A percentile compares a stretch with the other conserved stretches of the same genome.
Evolutionary conservation across 2,888 invertebrate species (phyloP).

Genomic region (Tuberolachnus salignus): DNA sequence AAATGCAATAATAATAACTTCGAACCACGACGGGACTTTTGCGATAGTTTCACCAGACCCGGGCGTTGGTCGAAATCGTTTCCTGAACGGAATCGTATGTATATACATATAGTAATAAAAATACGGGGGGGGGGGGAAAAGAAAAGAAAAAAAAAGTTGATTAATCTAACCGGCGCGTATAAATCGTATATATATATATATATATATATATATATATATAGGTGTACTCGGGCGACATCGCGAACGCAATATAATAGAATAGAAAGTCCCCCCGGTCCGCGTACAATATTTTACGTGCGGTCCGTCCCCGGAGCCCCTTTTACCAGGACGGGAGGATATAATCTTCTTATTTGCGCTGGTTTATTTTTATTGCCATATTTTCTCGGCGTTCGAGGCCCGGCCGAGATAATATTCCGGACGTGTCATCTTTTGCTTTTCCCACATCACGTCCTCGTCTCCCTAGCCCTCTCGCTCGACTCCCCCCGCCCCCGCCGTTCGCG

Average conservation of each 20-base stretch:
- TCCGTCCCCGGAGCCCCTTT: slow-evolving; percentile 45
- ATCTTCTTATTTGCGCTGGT: slow-evolving; percentile 53
- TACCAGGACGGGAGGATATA: slow-evolving; percentile 34
- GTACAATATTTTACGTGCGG: slow-evolving; percentile 54
- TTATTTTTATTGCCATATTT: slow-evolving; percentile 50
- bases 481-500: neutral
- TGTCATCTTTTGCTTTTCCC: slow-evolving; percentile 41
- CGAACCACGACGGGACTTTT: too few relatives aligned
- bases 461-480: neutral
- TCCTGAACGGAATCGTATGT: neutral
- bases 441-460: too few relatives aligned
- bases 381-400: slow-evolving; percentile 14
- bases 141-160: slow-evolving; percentile 37
- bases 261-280: slow-evolving; percentile 35
- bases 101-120: neutral
- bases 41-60: too few relatives aligned
- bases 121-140: neutral
- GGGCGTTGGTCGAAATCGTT: too few relatives aligned
- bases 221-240: neutral
- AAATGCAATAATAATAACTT: too few relatives aligned
- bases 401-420: slow-evolving; percentile 52
- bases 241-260: slow-evolving; percentile 37
- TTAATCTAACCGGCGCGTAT: slow-evolving; percentile 22
- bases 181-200: neutral
- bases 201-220: neutral